A percentile compares a stretch with the other conserved stretches of the same genome.
Conservation (phyloP, 2,888 invertebrate genomes). For the Luperina nickerlii region DNA sequence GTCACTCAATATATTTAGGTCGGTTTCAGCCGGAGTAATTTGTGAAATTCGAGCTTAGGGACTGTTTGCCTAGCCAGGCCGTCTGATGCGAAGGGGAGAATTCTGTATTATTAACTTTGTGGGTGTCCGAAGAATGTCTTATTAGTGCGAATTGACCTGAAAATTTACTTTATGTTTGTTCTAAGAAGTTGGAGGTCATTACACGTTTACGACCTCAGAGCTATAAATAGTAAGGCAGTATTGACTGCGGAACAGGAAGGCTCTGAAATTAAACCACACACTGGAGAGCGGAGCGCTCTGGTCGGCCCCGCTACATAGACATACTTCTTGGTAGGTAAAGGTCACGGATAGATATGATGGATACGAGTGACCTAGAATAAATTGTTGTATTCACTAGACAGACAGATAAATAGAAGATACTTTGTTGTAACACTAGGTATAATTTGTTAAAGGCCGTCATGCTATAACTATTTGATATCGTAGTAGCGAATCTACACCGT, state of each 20-base stretch:
- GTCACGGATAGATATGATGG: not conserved
- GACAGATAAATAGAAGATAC: not conserved
- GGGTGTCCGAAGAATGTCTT: slow-evolving; percentile 70
- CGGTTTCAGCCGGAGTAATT: slow-evolving; percentile 69
- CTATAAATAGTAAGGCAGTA: slow-evolving; percentile 34
- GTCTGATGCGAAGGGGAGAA: slow-evolving; percentile 61
- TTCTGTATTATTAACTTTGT: slow-evolving; percentile 68
- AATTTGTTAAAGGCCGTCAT: not conserved
- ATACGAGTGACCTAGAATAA: not conserved
- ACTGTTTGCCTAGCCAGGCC: slow-evolving; percentile 66
- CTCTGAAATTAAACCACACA: slow-evolving; percentile 3
- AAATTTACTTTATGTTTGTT: slow-evolving; percentile 49
- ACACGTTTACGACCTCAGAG: slow-evolving; percentile 27
- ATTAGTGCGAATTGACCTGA: slow-evolving; percentile 62
- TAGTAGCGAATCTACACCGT: slow-evolving; percentile 16
- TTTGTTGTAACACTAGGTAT: not conserved
- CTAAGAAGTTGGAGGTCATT: slow-evolving; percentile 37
- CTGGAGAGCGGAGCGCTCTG: not conserved
- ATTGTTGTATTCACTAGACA: not conserved
- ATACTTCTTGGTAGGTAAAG: not conserved
- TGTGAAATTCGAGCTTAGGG: slow-evolving; percentile 71
- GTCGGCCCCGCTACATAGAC: not conserved
- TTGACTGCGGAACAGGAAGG: slow-evolving; percentile 3
- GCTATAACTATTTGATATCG: not conserved
- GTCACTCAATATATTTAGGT: slow-evolving; percentile 71